Conservation (phyloP, 2,113 vertebrate species). For the Furnarius figulus region DNA sequence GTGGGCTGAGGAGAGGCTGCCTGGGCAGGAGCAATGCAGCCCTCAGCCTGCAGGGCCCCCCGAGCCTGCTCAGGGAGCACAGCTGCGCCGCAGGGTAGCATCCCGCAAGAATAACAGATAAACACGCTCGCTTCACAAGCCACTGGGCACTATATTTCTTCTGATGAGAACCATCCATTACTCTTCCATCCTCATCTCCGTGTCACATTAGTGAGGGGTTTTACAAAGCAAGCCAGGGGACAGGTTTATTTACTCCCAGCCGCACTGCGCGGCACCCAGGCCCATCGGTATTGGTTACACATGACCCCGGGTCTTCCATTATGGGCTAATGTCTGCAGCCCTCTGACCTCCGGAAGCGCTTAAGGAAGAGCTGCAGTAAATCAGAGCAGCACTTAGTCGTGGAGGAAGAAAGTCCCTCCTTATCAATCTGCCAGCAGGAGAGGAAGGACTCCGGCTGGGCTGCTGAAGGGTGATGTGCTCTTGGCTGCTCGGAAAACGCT, state of each 20-base stretch:
- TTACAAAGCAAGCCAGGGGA: slow-evolving; percentile 1
- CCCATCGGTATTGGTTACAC: slow-evolving; percentile 26
- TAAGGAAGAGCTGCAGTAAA: slow-evolving; percentile 73
- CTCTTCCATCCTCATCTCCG: background rate
- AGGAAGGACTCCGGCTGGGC: slow-evolving; percentile 9
- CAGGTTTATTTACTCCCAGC: slow-evolving; percentile 47
- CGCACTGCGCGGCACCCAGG: background rate
- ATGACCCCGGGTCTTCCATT: slow-evolving; percentile 65
- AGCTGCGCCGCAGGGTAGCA: background rate
- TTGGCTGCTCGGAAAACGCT: accelerated
- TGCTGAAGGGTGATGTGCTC: background rate
- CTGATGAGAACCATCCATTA: slow-evolving; percentile 22
- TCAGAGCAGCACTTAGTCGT: slow-evolving; percentile 51
- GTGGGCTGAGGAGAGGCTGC: background rate
- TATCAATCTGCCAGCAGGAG: slow-evolving; percentile 46
- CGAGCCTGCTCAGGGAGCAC: background rate
- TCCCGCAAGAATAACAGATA: slow-evolving; percentile 48
- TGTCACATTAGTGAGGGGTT: background rate
- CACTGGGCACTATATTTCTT: slow-evolving; percentile 48
- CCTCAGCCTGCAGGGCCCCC: background rate
- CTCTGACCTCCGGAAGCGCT: slow-evolving; percentile 81
- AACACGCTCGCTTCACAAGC: background rate
- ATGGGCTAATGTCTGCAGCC: slow-evolving; percentile 65
- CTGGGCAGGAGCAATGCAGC: background rate
- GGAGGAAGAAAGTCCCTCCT: slow-evolving; percentile 22